Conservation (phyloP, 2,797 vertebrate species). For the Serranus cabrilla region DNA sequence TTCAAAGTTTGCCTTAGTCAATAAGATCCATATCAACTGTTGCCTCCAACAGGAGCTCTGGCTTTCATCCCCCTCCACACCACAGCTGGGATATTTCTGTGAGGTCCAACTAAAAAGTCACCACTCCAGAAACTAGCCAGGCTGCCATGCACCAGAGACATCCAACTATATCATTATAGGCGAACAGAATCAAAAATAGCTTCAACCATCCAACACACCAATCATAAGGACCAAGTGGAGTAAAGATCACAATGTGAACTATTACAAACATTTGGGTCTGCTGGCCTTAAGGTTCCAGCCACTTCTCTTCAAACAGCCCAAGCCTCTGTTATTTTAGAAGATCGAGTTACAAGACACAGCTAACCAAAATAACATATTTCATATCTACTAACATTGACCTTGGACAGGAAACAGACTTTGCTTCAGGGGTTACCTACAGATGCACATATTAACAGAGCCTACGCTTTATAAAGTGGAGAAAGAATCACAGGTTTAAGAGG, state of each 20-base stretch:
- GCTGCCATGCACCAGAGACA: slow-evolving; percentile 55
- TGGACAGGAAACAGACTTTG: slow-evolving; percentile 74
- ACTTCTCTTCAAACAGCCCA: slow-evolving; percentile 68
- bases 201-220: slow-evolving; percentile 63
- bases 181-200: slow-evolving; percentile 80
- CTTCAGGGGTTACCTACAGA: slow-evolving; percentile 60
- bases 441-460: slow-evolving; percentile 61
- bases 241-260: slow-evolving; percentile 81
- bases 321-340: slow-evolving; percentile 79
- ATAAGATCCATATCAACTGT: slow-evolving; percentile 30
- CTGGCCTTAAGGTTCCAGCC: slow-evolving; percentile 65
- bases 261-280: slow-evolving; percentile 78
- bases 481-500: slow-evolving; percentile 17
- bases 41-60: slow-evolving; percentile 45
- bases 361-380: slow-evolving; percentile 86
- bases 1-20: slow-evolving; percentile 8
- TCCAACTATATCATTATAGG: slow-evolving; percentile 79
- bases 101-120: slow-evolving; percentile 61
- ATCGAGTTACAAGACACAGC: slow-evolving; percentile 81
- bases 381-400: slow-evolving; percentile 83
- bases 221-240: slow-evolving; percentile 68
- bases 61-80: slow-evolving; percentile 45
- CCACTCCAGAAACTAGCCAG: slow-evolving; percentile 33
- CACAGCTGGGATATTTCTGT: slow-evolving; percentile 71
- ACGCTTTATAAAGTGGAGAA: slow-evolving; percentile 1